phyloP scores from a whole-genome alignment of 2,797 vertebrate species.

The Brotogeris chrysoptera region DNA sequence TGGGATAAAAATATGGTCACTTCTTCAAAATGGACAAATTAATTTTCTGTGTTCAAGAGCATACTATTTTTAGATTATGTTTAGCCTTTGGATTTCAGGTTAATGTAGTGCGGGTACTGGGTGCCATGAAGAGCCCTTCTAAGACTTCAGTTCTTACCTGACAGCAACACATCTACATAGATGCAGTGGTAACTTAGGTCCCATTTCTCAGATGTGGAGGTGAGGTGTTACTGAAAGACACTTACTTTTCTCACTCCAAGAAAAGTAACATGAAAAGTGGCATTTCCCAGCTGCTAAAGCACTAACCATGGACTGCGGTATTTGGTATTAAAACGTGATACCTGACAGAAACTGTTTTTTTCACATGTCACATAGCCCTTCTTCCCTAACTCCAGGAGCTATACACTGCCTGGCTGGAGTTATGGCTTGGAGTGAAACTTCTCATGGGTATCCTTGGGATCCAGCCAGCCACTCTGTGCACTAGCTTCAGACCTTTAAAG shows the following conservation, averaged over 20 bases:
- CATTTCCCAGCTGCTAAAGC: neutral
- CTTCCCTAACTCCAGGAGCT: neutral
- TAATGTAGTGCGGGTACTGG: rapidly evolving
- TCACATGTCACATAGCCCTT: neutral
- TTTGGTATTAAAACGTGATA: neutral
- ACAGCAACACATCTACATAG: neutral
- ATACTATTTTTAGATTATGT: neutral
- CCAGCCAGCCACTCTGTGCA: neutral
- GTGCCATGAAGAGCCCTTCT: neutral
- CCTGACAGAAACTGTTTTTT: neutral
- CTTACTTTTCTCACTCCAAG: neutral
- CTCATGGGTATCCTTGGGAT: neutral
- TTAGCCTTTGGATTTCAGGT: neutral
- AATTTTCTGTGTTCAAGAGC: neutral
- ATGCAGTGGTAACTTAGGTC: neutral
- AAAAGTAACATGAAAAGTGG: neutral
- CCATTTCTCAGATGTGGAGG: neutral
- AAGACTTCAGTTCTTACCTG: neutral
- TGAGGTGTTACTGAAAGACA: neutral
- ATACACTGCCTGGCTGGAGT: neutral
- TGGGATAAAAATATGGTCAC: neutral
- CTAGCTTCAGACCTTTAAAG: neutral
- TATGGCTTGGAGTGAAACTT: rapidly evolving
- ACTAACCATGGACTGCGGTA: neutral
- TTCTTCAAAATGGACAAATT: neutral